A percentile compares a stretch with the other conserved stretches of the same genome.
Conservation (phyloP, 1,140 invertebrate genomes). For the Mesaphorura yosii region DNA sequence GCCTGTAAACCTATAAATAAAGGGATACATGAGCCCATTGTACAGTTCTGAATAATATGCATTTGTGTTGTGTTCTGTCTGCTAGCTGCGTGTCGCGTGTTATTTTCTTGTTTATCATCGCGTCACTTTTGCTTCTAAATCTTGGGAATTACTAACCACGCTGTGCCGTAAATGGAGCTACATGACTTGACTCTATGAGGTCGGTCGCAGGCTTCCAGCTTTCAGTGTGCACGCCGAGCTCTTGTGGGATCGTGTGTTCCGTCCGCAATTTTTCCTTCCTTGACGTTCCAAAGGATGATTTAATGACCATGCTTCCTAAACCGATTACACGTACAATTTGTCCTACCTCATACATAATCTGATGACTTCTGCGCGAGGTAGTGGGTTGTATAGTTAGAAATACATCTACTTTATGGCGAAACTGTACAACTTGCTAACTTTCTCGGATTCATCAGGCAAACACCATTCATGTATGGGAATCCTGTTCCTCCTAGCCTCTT, state of each 20-base stretch:
- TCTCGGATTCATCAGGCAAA: conserved; percentile 40
- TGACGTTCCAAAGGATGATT: neutral
- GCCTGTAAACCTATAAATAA: neutral
- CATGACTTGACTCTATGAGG: too few species aligned
- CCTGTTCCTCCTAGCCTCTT: too few species aligned
- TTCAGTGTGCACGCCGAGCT: neutral
- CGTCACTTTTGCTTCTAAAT: neutral
- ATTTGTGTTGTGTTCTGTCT: neutral
- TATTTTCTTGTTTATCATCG: neutral
- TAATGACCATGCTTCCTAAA: neutral
- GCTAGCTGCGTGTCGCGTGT: neutral
- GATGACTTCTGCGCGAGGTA: conserved; percentile 51
- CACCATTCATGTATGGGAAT: too few species aligned
- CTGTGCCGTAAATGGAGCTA: too few species aligned
- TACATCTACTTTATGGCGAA: conserved; percentile 46
- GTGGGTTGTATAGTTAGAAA: conserved; percentile 64
- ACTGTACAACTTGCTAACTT: conserved; percentile 68
- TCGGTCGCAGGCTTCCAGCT: too few species aligned
- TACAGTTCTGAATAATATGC: neutral
- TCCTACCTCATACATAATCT: neutral
- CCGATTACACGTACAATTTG: neutral
- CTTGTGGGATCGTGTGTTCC: neutral
- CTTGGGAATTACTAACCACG: too few species aligned
- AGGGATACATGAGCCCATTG: neutral
- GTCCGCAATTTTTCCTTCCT: neutral